A percentile compares a stretch with the other conserved stretches of the same genome.
Evolutionary conservation across 2,113 vertebrate species (phyloP).

Genomic region (Cyrtonyx montezumae): DNA sequence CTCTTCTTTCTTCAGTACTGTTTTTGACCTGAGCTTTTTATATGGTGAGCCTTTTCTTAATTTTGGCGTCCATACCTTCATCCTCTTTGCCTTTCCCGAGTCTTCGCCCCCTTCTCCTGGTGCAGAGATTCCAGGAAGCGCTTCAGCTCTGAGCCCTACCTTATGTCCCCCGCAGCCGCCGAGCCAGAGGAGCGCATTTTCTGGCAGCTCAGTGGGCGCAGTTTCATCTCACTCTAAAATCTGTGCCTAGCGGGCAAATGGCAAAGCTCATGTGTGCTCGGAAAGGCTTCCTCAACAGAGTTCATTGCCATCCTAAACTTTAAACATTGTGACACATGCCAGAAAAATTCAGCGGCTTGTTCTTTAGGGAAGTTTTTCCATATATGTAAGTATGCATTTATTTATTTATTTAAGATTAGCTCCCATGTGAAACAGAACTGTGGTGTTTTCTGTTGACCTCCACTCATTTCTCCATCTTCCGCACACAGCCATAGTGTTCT

Average conservation of each 20-base stretch:
- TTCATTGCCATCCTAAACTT: conserved; percentile 63
- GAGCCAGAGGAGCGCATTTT: neutral
- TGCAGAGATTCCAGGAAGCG: neutral
- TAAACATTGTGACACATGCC: conserved; percentile 72
- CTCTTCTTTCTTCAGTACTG: neutral
- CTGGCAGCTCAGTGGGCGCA: conserved; percentile 22
- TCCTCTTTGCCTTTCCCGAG: neutral
- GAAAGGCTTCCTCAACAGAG: conserved; percentile 54
- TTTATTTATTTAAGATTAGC: neutral
- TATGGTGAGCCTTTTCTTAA: neutral
- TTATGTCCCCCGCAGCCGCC: conserved; percentile 1
- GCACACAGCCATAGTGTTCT: neutral
- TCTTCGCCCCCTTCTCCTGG: neutral
- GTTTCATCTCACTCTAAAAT: conserved; percentile 41
- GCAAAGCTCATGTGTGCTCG: conserved; percentile 10
- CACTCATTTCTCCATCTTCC: neutral
- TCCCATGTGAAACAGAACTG: neutral
- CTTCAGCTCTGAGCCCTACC: neutral
- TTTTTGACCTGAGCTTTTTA: neutral
- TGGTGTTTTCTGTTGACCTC: conserved; percentile 16
- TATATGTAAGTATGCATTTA: neutral
- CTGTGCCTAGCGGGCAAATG: conserved; percentile 49
- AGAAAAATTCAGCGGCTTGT: conserved; percentile 42
- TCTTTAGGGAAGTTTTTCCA: conserved; percentile 48
- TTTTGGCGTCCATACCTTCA: neutral